These are phyloP conservation scores for Sebastes oblongus DNA, from an alignment of 2,797 vertebrate genomes.

Conservation along the genomic window DNA sequence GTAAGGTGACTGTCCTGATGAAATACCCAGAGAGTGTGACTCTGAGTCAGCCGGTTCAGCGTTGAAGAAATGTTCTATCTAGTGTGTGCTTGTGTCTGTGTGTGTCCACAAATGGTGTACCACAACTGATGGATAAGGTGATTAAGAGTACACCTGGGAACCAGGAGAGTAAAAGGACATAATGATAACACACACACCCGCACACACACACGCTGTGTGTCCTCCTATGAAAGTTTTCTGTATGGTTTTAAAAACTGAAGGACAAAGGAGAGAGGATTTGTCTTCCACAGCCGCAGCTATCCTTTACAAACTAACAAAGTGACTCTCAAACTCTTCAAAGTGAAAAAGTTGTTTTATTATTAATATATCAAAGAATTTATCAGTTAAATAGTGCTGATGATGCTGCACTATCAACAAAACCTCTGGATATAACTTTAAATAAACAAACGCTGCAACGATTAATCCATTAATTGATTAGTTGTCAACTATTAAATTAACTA, in stretches of 20 bases:
- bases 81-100: conserved; percentile 36
- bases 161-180: conserved; percentile 50
- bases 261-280: conserved; percentile 21
- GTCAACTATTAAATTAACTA: too few relatives aligned
- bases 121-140: conserved; percentile 63
- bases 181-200: conserved; percentile 31
- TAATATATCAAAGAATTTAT: background rate
- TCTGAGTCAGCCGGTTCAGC: conserved; percentile 40
- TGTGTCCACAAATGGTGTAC: conserved; percentile 46
- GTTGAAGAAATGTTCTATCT: conserved; percentile 45
- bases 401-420: background rate
- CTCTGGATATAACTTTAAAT: conserved; percentile 4
- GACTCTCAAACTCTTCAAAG: conserved; percentile 46
- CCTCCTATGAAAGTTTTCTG: conserved; percentile 34
- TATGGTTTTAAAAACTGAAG: conserved; percentile 50
- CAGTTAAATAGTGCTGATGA: background rate
- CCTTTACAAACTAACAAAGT: conserved; percentile 35
- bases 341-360: conserved; percentile 25
- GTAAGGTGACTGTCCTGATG: conserved; percentile 45
- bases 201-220: background rate
- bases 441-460: background rate
- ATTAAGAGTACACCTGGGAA: conserved; percentile 69
- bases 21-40: conserved; percentile 45
- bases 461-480: too few relatives aligned
- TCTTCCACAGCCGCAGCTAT: conserved; percentile 12